These are phyloP conservation scores for Diuraphis noxia DNA, from an alignment of 1,140 invertebrate genomes.

Conservation along the genomic window DNA sequence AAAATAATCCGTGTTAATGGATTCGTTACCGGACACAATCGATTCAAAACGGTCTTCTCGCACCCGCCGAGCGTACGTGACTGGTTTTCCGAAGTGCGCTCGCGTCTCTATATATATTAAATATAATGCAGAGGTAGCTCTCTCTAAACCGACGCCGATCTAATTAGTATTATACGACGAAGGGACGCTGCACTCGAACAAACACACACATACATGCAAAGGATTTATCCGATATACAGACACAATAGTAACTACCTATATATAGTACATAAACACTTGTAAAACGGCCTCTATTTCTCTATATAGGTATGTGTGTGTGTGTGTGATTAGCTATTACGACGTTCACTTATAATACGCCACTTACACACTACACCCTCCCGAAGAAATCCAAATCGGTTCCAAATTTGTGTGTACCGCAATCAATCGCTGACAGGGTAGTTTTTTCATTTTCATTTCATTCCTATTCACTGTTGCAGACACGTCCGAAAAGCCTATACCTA, in stretches of 20 bases:
- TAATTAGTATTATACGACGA: conserved; percentile 16
- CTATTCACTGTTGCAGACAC: too few species aligned
- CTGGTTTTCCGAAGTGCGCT: conserved; percentile 20
- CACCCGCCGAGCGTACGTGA: conserved; percentile 32
- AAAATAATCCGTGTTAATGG: conserved; percentile 29
- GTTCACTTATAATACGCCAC: neutral
- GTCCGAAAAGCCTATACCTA: too few species aligned
- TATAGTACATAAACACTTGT: neutral
- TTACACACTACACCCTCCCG: neutral
- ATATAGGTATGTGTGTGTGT: neutral
- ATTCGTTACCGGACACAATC: conserved; percentile 18
- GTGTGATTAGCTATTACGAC: neutral
- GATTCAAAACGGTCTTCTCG: conserved; percentile 38
- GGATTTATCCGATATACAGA: neutral
- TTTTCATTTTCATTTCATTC: too few species aligned
- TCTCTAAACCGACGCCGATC: conserved; percentile 3
- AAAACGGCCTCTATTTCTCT: neutral
- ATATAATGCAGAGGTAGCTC: neutral
- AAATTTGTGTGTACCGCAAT: neutral
- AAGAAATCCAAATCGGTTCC: neutral
- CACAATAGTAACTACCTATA: too few species aligned
- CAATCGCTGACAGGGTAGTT: too few species aligned
- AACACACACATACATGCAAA: neutral
- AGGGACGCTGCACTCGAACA: conserved; percentile 3
- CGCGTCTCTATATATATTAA: neutral